Conservation (phyloP, 2,113 vertebrate species). For the Toxotes jaculatrix region DNA sequence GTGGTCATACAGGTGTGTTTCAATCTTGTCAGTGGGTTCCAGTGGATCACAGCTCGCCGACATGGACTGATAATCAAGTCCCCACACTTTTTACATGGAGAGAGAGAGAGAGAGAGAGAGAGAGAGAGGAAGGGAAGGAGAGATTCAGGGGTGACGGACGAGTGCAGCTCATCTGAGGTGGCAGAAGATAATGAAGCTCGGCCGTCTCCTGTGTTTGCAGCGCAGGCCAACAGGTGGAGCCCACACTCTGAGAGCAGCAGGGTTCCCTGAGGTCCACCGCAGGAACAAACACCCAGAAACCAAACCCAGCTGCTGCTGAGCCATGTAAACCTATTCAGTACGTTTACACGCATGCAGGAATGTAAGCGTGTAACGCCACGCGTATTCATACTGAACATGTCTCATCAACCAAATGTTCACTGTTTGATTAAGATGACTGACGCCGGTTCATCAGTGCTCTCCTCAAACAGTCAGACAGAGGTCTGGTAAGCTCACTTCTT, state of each 20-base stretch:
- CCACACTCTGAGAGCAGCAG: constrained; percentile 39
- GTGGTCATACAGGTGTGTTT: constrained; percentile 35
- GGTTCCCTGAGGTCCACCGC: neutral
- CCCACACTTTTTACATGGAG: constrained; percentile 52
- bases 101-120: neutral
- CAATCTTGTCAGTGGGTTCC: constrained; percentile 27
- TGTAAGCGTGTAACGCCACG: too few relatives aligned
- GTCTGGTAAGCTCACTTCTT: too few relatives aligned
- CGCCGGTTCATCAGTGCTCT: too few relatives aligned
- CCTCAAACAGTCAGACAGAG: too few relatives aligned
- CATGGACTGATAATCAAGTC: constrained; percentile 68
- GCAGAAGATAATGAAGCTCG: constrained; percentile 70
- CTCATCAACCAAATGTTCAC: too few relatives aligned
- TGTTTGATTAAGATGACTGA: too few relatives aligned
- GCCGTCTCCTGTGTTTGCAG: constrained; percentile 52
- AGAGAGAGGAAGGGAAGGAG: neutral
- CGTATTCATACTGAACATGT: too few relatives aligned
- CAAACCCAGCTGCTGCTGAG: too few relatives aligned
- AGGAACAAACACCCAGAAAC: too few relatives aligned
- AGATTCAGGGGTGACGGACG: neutral
- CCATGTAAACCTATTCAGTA: too few relatives aligned
- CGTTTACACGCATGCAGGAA: too few relatives aligned
- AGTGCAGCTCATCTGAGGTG: constrained; percentile 61
- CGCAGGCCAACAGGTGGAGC: constrained; percentile 53
- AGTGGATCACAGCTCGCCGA: constrained; percentile 44